A percentile compares a stretch with the other conserved stretches of the same genome.
These are phyloP conservation scores for Meloidogyne floridensis DNA, from an alignment of 1,140 invertebrate species.

Conservation along the genomic window DNA sequence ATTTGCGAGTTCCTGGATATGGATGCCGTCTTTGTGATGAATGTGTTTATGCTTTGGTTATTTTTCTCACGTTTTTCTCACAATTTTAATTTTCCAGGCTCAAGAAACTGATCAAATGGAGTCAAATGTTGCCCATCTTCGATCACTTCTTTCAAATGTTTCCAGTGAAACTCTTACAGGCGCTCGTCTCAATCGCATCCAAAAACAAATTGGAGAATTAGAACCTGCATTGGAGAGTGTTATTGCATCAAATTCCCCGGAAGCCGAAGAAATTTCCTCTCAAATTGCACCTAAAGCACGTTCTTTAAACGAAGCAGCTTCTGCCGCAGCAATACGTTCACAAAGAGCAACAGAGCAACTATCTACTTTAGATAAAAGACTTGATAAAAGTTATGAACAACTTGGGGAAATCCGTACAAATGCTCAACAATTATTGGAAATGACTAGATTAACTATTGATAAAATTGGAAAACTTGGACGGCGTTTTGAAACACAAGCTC, in stretches of 20 bases:
- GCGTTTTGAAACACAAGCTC: constrained; percentile 34
- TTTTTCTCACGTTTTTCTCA: constrained; percentile 26
- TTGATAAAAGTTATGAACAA: constrained; percentile 39
- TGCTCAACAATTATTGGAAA: constrained; percentile 44
- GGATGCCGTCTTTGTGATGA: constrained; percentile 64
- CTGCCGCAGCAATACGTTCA: constrained; percentile 43
- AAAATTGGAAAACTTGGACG: constrained; percentile 35
- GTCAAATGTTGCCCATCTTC: neutral
- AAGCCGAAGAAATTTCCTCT: constrained; percentile 12
- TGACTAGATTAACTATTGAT: constrained; percentile 13
- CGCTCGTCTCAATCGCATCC: constrained; percentile 55
- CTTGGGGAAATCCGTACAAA: constrained; percentile 34
- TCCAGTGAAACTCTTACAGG: constrained; percentile 62
- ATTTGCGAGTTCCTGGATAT: constrained; percentile 56
- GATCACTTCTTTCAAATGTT: constrained; percentile 43
- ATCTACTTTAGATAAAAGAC: constrained; percentile 34
- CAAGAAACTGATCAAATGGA: constrained; percentile 28
- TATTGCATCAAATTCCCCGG: constrained; percentile 13
- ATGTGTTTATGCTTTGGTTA: constrained; percentile 59
- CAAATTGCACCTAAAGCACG: constrained; percentile 13
- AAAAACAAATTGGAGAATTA: constrained; percentile 42
- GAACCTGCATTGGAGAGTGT: constrained; percentile 21
- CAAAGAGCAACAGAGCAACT: constrained; percentile 46
- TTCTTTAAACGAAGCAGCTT: constrained; percentile 32
- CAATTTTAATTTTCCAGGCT: neutral